Evolutionary conservation across 2,113 vertebrate genomes (phyloP).

Genomic region (Falcunculus frontatus): DNA sequence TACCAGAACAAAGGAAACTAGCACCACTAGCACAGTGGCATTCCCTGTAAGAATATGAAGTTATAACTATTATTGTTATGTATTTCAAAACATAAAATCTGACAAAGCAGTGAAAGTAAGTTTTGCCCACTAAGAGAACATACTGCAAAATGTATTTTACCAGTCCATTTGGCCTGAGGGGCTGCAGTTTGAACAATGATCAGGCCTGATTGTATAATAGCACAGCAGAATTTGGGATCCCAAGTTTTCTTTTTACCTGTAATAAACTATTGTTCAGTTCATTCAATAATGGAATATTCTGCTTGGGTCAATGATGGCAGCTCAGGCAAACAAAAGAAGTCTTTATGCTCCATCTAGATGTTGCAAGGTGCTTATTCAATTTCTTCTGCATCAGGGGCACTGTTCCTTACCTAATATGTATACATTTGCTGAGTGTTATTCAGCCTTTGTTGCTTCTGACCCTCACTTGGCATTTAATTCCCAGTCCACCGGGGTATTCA

Average conservation of each 20-base stretch:
- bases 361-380: conserved; percentile 74
- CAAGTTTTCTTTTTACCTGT: conserved; percentile 67
- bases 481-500: conserved; percentile 78
- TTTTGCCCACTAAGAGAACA: neutral
- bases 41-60: neutral
- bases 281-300: conserved; percentile 75
- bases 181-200: neutral
- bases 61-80: neutral
- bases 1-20: neutral
- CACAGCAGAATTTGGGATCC: conserved; percentile 41
- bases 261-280: conserved; percentile 74
- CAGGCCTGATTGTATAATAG: conserved; percentile 11
- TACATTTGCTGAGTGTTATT: conserved; percentile 83
- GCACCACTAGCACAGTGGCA: neutral
- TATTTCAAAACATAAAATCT: neutral
- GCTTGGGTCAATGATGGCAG: conserved; percentile 68
- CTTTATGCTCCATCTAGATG: conserved; percentile 72
- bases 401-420: conserved; percentile 76
- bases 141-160: neutral
- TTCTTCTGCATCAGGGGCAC: conserved; percentile 68
- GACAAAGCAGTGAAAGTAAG: neutral
- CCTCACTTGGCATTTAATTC: conserved; percentile 85
- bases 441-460: conserved; percentile 80
- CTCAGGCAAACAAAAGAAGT: conserved; percentile 73
- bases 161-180: neutral